A percentile compares a stretch with the other conserved stretches of the same genome.
Evolutionary conservation across 2,113 vertebrate genomes (phyloP).

Genomic region (Otocyon megalotis): DNA sequence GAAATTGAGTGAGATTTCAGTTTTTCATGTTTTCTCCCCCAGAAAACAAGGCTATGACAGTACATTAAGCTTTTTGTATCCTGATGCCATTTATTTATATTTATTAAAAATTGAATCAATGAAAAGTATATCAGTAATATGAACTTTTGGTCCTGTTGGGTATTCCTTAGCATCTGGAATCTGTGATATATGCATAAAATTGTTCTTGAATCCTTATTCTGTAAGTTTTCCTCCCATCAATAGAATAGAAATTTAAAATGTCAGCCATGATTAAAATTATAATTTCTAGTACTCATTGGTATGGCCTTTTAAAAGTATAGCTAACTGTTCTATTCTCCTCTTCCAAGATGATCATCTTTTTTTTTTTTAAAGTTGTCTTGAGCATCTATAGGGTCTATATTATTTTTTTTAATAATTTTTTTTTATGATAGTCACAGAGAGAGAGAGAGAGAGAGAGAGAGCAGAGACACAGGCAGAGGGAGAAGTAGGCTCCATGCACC

Average conservation of each 20-base stretch:
- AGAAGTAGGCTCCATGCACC: too few species aligned
- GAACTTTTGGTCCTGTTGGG: not conserved
- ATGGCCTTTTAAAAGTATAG: not conserved
- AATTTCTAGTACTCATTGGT: not conserved
- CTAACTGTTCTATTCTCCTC: not conserved
- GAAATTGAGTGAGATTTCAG: conserved; percentile 60
- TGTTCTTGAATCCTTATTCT: conserved; percentile 23
- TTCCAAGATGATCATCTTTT: not conserved
- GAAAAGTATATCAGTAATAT: conserved; percentile 43
- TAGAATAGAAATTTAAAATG: conserved; percentile 6
- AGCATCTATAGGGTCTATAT: not conserved
- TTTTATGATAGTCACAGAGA: too few species aligned
- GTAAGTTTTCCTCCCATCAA: not conserved
- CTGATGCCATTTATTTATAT: conserved; percentile 37
- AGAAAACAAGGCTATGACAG: conserved; percentile 54
- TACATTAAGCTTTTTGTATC: conserved; percentile 52
- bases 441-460: too few species aligned
- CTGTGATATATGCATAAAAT: conserved; percentile 54
- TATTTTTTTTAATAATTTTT: too few species aligned
- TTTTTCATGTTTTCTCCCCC: not conserved
- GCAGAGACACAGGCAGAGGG: too few species aligned
- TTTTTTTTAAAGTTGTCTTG: not conserved
- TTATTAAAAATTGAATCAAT: conserved; percentile 61
- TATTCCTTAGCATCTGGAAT: conserved; percentile 49
- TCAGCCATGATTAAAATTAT: conserved; percentile 34